phyloP scores from a whole-genome alignment of 1,140 invertebrate genomes.

The Lordiphosa mommai region DNA sequence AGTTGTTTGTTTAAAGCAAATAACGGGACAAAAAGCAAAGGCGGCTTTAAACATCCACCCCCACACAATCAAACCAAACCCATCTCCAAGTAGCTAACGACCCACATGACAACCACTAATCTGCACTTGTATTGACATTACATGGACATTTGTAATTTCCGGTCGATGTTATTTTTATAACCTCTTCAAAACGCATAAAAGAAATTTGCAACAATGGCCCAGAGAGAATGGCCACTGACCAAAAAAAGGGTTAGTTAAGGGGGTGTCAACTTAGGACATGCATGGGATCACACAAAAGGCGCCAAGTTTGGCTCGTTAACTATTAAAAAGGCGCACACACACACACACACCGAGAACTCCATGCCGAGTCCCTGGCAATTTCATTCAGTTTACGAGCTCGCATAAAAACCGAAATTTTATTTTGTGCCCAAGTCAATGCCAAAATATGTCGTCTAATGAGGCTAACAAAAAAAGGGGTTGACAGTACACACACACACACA shows the following conservation, averaged over 20 bases:
- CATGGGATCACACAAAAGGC: conserved; percentile 47
- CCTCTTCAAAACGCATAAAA: conserved; percentile 61
- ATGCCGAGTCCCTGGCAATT: conserved; percentile 29
- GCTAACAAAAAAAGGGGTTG: conserved; percentile 47
- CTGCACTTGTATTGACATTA: conserved; percentile 74
- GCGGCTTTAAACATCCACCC: conserved; percentile 4
- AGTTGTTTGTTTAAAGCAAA: conserved; percentile 66
- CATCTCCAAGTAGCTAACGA: conserved; percentile 24
- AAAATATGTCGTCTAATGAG: conserved; percentile 59
- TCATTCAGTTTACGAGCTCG: conserved; percentile 71
- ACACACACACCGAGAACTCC: not conserved
- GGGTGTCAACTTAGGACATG: conserved; percentile 12
- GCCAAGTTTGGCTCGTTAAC: conserved; percentile 68
- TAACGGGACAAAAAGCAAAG: conserved; percentile 29
- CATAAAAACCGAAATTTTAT: conserved; percentile 77
- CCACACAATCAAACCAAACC: not conserved
- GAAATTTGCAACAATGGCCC: conserved; percentile 68
- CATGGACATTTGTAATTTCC: conserved; percentile 77
- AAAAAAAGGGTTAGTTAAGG: conserved; percentile 19
- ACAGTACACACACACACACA: conserved; percentile 14
- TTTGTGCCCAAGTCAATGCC: conserved; percentile 39
- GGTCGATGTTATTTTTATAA: conserved; percentile 71
- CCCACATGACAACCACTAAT: conserved; percentile 74
- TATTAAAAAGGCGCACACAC: conserved; percentile 56
- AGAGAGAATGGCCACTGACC: conserved; percentile 51